Conservation (phyloP, 2,888 invertebrate genomes). For the Diogma glabrata region DNA sequence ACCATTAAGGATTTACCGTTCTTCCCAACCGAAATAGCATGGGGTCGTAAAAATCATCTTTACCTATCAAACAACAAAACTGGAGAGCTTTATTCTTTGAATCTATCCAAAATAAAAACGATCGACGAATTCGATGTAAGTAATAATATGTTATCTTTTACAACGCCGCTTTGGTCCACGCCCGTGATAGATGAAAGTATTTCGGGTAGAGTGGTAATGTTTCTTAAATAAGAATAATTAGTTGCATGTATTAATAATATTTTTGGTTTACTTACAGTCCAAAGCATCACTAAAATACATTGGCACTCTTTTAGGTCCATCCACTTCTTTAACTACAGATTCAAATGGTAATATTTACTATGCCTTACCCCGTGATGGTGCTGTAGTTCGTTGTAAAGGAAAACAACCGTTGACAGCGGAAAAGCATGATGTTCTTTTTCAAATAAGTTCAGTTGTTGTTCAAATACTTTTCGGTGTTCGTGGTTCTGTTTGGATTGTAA, state of each 20-base stretch:
- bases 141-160: too few species aligned
- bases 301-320: constrained; percentile 17
- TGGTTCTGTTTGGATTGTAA: constrained; percentile 20
- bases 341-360: constrained; percentile 18
- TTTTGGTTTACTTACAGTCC: neutral
- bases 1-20: neutral
- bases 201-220: too few species aligned
- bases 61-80: constrained; percentile 12
- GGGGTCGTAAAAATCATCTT: constrained; percentile 7
- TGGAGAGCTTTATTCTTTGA: constrained; percentile 13
- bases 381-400: constrained; percentile 20
- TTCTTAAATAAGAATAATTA: neutral
- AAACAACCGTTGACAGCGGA: constrained; percentile 18
- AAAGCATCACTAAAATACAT: constrained; percentile 14
- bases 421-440: constrained; percentile 21
- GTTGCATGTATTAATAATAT: neutral
- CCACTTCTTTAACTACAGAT: constrained; percentile 18
- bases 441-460: constrained; percentile 14
- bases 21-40: constrained; percentile 1
- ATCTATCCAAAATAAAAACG: constrained; percentile 7
- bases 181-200: too few species aligned
- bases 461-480: constrained; percentile 20
- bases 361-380: constrained; percentile 18
- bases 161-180: too few species aligned
- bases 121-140: neutral